Evolutionary conservation across 2,113 vertebrate species (phyloP), one percentile per base, ranked within the genome.

Genomic region (Cheirogaleus medius): DNA sequence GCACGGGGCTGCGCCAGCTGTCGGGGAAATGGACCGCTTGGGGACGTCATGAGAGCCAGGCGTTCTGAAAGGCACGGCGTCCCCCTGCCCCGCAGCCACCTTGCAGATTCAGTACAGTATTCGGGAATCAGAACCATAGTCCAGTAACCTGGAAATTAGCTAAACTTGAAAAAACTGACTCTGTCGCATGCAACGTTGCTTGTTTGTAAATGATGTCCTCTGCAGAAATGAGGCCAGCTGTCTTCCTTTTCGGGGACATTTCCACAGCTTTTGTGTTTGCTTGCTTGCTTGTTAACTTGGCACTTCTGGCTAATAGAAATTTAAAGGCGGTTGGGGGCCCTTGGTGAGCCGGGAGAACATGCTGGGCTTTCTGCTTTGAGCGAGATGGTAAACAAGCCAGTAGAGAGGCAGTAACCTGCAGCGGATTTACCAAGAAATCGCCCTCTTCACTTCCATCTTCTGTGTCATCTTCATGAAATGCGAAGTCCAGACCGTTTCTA

Each of bases 161-260:
- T 17, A 6, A 37, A 76, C 39, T 63, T 8, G 71, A 58, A 74
- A 58, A 58, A 49, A 18, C 71, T 5, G n/a, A 17, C 25, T 17
- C 14, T 29, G 37, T 32, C 66, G 15, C 56, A 2, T 6, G 1
- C 47, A 9, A 44, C 63, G 47, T n/a, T 32, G 78, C 71, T 47
- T 21, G 23, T 60, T 37, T 74, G 63, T 49, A 39, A 15, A 54
- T 10, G 37, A 13, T 32, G 81, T 21, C 90, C 56, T 80, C 44
- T 39, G 68, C 85, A 56, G 42, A 64, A 63, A 14, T 2, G 37
- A 87, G 27, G 44, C 44, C n/a, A 1, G 12, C 25, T 0, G 6
- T 18, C 32, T 17, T 37, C 56, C 58, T 76, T 32, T 5, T 21
- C 0, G 4, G 23, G 32, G 42, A 6, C 47, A 0, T 47, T 6